Percentiles rank a stretch among this genome's conserved stretches.
Conservation (phyloP, 2,888 invertebrate genomes). For the Psylliodes chrysocephalus region DNA sequence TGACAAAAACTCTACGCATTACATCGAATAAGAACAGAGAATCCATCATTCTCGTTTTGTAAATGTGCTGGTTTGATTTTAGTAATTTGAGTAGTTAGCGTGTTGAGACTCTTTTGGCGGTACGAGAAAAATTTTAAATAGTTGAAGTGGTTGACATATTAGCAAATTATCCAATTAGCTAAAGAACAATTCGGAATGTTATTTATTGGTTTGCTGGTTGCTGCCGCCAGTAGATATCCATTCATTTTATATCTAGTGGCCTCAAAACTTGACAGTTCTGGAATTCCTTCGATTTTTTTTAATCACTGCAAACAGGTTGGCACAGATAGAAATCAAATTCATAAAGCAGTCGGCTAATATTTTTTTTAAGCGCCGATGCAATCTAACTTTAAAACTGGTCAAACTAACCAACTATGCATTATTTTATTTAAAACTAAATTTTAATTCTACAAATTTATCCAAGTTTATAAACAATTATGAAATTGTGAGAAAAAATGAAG, state of each 20-base stretch:
- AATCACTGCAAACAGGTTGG: not conserved
- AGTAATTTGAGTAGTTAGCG: constrained; percentile 26
- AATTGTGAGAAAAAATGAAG: too few species aligned
- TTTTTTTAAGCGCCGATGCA: too few species aligned
- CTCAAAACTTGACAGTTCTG: constrained; percentile 14
- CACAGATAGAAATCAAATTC: too few species aligned
- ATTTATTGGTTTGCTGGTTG: constrained; percentile 30
- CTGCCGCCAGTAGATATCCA: constrained; percentile 21
- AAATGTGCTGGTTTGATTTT: constrained; percentile 25
- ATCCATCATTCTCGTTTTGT: constrained; percentile 26
- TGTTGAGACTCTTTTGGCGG: constrained; percentile 31
- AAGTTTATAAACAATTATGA: too few species aligned
- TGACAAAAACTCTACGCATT: constrained; percentile 9
- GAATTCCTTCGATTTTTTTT: not conserved
- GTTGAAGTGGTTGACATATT: constrained; percentile 31
- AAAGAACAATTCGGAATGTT: constrained; percentile 33
- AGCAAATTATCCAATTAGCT: constrained; percentile 36
- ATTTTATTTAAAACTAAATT: too few species aligned
- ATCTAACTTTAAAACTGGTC: too few species aligned
- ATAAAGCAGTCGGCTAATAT: too few species aligned
- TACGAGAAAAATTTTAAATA: constrained; percentile 29
- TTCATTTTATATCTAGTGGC: constrained; percentile 20
- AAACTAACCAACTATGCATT: too few species aligned
- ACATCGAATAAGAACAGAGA: constrained; percentile 21
- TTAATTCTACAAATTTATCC: too few species aligned